Evolutionary conservation across 2,888 invertebrate genomes (phyloP).

Genomic region (Leptinotarsa haldemani): DNA sequence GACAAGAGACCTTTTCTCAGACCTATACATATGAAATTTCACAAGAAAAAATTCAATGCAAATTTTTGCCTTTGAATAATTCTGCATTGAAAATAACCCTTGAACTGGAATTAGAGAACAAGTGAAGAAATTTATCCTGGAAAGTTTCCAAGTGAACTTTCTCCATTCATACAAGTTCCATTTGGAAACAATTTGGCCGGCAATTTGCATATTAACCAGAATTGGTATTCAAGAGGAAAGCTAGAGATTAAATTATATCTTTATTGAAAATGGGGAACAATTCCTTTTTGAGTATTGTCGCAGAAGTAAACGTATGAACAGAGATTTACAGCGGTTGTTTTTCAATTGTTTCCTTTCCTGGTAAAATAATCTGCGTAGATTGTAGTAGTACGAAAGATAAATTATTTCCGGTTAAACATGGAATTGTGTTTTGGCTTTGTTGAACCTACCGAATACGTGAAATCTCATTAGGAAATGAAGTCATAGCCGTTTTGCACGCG

Average conservation of each 20-base stretch:
- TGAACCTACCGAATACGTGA: slow-evolving; percentile 27
- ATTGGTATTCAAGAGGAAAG: slow-evolving; percentile 1
- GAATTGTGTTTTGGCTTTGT: slow-evolving; percentile 32
- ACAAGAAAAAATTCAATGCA: too few relatives aligned
- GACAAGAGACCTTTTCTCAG: too few relatives aligned
- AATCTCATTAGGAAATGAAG: slow-evolving; percentile 34
- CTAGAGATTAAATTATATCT: slow-evolving; percentile 12
- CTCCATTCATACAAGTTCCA: background rate
- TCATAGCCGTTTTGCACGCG: slow-evolving; percentile 28
- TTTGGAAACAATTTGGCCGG: slow-evolving; percentile 6
- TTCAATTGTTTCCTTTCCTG: slow-evolving; percentile 37
- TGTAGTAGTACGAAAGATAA: slow-evolving; percentile 31
- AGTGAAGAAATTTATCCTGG: background rate
- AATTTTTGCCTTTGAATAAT: background rate
- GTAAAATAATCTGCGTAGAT: slow-evolving; percentile 33
- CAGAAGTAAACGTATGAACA: slow-evolving; percentile 21
- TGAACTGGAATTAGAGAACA: background rate
- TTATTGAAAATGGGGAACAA: slow-evolving; percentile 17
- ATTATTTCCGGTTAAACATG: slow-evolving; percentile 27
- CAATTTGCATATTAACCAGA: slow-evolving; percentile 16
- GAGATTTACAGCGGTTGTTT: slow-evolving; percentile 32
- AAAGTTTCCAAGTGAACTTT: background rate
- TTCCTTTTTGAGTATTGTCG: background rate
- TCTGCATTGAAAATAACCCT: background rate
- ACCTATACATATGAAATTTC: too few relatives aligned